Evolutionary conservation across 2,888 invertebrate species (phyloP).

Genomic region (Chaitophorus viminalis): DNA sequence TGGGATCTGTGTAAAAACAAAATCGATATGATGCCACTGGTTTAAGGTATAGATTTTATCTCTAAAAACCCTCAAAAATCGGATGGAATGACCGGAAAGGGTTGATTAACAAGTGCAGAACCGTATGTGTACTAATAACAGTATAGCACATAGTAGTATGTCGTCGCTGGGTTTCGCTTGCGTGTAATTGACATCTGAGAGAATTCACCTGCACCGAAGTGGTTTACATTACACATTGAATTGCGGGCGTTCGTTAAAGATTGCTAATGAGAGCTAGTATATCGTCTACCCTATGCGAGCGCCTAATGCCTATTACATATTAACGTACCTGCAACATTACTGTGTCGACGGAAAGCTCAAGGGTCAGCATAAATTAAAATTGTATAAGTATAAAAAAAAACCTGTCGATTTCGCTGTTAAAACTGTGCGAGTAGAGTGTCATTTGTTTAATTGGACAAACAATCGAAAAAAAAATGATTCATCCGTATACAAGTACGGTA

Average conservation of each 20-base stretch:
- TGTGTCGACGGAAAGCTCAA: no score
- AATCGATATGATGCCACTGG: no score
- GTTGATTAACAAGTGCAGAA: background rate
- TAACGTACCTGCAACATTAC: no score
- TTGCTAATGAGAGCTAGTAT: background rate
- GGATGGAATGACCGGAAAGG: background rate
- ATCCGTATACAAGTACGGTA: slow-evolving; percentile 5
- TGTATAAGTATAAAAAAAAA: no score
- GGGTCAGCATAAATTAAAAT: no score
- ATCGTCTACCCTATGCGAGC: no score
- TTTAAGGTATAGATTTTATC: background rate
- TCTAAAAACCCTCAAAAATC: background rate
- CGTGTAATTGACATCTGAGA: background rate
- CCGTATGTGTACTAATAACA: background rate
- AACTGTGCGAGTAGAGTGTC: background rate
- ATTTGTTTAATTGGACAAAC: background rate
- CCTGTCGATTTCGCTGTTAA: background rate
- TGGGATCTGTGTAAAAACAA: no score
- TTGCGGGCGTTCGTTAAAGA: background rate
- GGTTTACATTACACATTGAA: slow-evolving; percentile 8
- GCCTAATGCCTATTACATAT: no score
- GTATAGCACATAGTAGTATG: background rate
- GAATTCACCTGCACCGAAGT: background rate
- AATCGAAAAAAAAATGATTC: no score
- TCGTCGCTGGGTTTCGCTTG: background rate